Percentiles rank a stretch among this genome's conserved stretches.
Evolutionary conservation across 2,113 vertebrate species (phyloP).

Genomic region (Lontra canadensis): DNA sequence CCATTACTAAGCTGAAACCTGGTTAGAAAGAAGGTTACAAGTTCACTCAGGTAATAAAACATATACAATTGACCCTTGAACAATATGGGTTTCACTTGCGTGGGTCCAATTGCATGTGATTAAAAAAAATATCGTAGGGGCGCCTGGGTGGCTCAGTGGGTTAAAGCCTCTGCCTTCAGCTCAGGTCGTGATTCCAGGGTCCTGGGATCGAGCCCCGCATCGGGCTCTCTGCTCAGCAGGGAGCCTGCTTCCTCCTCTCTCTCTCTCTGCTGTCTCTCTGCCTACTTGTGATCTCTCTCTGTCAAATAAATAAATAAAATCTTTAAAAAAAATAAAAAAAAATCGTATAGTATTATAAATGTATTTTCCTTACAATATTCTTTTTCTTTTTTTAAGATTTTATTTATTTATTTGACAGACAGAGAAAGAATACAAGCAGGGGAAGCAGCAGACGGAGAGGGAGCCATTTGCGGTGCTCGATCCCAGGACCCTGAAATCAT

Average conservation of each 20-base stretch:
- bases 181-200: too few relatives aligned
- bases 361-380: not conserved
- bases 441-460: not conserved
- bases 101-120: not conserved
- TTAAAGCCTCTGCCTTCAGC: too few relatives aligned
- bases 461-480: not conserved
- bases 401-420: not conserved
- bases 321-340: too few relatives aligned
- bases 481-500: not conserved
- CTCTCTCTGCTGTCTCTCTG: too few relatives aligned
- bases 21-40: not conserved
- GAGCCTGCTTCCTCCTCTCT: too few relatives aligned
- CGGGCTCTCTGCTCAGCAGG: too few relatives aligned
- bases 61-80: not conserved
- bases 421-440: not conserved
- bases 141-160: too few relatives aligned
- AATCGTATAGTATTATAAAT: not conserved
- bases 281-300: too few relatives aligned
- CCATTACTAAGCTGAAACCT: constrained; percentile 34
- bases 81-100: not conserved
- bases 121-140: not conserved
- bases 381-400: not conserved
- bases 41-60: constrained; percentile 19
- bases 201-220: too few relatives aligned
- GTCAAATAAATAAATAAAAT: too few relatives aligned